Base-by-base conservation (phyloP, 2,113 vertebrate species). In the Apaloderma vittatum region DNA sequence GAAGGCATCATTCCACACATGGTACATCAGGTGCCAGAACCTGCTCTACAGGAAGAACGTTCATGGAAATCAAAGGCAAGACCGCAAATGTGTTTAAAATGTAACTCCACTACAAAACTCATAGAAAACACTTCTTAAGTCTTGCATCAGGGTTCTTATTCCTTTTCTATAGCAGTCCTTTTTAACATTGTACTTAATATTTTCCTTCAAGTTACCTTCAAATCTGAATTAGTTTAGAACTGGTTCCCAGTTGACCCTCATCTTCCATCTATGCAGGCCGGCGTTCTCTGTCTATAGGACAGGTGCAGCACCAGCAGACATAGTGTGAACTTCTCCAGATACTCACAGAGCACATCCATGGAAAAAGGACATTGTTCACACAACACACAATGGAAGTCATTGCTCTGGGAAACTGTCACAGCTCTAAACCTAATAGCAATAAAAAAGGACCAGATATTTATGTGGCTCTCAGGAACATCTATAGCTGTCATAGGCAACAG, bases 181-280 rank as follows among this genome's bases (percentile, higher is more conserved):
- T 49, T 40, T 54, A 83, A 36, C 13, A 68, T 46, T 29, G 27
- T 49, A 48, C 7, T 80, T 57, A 55, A n/a, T 34, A 52, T 68
- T 75, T 77, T 92, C 34, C 45, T 84, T 81, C 48, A 57, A 54
- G 48, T 83, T 65, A 34, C 76, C 90, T 92, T 79, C 72, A 88
- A 34, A 72, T 72, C 37, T 51, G 36, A 77, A 43, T 57, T 86
- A 34, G 81, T 88, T 65, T 57, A 74, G 68, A 84, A 51, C 48
- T 78, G 51, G 29, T 52, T 94, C 54, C 26, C 51, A 94, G 66
- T 66, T 45, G 40, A 85, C 4, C 3, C 12, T 12, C 10, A 20
- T 48, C 49, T 68, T 54, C 74, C 49, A 86, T 58, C 15, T 6
- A 2, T 34, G 48, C 55, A 66, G 51, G 58, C 10, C 83, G 51